Evolutionary conservation across 92 coral and sea anemone species (phyloP), one percentile per base, ranked within the genome.

Genomic region (Heteractis magnifica): DNA sequence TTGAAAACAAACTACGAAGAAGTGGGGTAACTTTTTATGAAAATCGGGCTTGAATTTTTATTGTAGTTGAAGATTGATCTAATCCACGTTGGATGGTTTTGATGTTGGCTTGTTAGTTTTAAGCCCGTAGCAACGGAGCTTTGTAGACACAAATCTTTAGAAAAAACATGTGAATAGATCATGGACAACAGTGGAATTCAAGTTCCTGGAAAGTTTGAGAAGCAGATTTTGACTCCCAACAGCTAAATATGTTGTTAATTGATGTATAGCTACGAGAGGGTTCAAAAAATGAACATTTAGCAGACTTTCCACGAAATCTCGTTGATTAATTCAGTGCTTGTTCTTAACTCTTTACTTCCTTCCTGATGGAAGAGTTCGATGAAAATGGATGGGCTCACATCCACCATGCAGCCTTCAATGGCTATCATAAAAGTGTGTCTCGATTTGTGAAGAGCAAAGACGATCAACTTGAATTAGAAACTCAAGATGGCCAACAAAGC

Each of bases 331-430:
- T 34, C 44, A 0, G 44, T 34, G 44, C 20, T 62, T 2, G 21
- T 62, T 62, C 23, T n/a, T 16, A 18, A 18, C 23, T 7, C 23
- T 3, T 68, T 68, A 20, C 18, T 26, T 23, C 23, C 49, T 10
- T 68, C 73, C 14, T 62, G 65, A 97, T 97, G 99, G 99, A 97
- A 51, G 99, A 97, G 79, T 97, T 97, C 76, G 99, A 97, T 81
- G 94, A 89, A 80, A 91, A 94, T 75, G 99, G 99, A 41, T 97
- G 98, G 99, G 97, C 99, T 18, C 99, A 97, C 82, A 84, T 97
- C 60, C 99, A 97, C 83, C 99, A 97, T 70, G 99, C 99, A 6
- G 98, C 99, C 4, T 92, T 56, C n/a, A 94, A 86, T 76, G 99
- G 99, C 51, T 97, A 97, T 58, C 92, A 94, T 81, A 97, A 97